Evolutionary conservation across 2,797 vertebrate genomes (phyloP).

Genomic region (Melanotaenia trifasciata): DNA sequence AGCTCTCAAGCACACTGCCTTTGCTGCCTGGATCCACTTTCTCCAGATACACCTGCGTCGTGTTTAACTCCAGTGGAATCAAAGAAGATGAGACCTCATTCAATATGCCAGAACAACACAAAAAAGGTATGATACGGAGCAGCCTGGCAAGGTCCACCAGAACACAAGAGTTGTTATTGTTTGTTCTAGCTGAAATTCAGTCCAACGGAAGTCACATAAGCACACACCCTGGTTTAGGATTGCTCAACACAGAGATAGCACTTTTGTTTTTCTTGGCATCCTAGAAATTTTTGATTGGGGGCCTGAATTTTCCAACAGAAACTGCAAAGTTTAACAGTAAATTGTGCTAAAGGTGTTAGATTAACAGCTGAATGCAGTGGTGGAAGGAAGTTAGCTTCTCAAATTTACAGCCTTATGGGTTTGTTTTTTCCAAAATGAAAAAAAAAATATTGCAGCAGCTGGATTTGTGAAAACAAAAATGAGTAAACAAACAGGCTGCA

Average conservation of each 20-base stretch:
- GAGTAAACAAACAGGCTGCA: not conserved
- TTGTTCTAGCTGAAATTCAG: not conserved
- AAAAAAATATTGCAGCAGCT: not conserved
- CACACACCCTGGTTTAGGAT: not conserved
- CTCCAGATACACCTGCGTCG: slow-evolving; percentile 51
- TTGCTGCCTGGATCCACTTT: accelerated
- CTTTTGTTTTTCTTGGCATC: not conserved
- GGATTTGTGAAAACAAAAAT: not conserved
- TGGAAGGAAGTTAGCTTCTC: not conserved
- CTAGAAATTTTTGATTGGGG: not conserved
- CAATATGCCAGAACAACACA: accelerated
- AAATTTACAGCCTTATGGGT: not conserved
- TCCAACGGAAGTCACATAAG: not conserved
- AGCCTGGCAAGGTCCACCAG: not conserved
- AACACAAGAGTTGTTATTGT: not conserved
- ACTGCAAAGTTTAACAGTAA: not conserved
- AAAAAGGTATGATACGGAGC: not conserved
- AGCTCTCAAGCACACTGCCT: slow-evolving; percentile 63
- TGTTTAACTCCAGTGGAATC: slow-evolving; percentile 47
- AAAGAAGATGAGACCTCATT: slow-evolving; percentile 2
- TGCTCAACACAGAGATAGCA: not conserved
- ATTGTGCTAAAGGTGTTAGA: no score
- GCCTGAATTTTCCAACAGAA: not conserved
- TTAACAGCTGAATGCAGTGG: not conserved
- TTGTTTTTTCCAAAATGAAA: not conserved